Percentiles rank a stretch among this genome's conserved stretches.
phyloP scores from a whole-genome alignment of 2,888 invertebrate species.

The Melanotus villosus region DNA sequence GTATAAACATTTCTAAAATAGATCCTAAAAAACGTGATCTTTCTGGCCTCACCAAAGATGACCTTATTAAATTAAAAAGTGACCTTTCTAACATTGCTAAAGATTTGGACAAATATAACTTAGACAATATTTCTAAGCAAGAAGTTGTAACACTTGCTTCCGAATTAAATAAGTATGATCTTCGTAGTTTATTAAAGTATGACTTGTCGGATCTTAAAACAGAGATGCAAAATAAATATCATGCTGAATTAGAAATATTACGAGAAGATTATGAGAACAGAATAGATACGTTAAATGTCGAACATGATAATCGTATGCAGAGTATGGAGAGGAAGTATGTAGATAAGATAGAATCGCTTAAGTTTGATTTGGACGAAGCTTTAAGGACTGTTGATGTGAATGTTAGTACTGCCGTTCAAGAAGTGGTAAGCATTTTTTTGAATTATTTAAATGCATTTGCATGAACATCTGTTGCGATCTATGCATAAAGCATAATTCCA shows the following conservation, averaged over 20 bases:
- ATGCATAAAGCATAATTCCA: too few relatives aligned
- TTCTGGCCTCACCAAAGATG: constrained; percentile 55
- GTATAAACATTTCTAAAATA: constrained; percentile 20
- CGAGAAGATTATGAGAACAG: constrained; percentile 64
- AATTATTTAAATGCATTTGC: background rate
- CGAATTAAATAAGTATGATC: constrained; percentile 57
- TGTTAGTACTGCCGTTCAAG: constrained; percentile 70
- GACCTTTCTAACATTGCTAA: constrained; percentile 56
- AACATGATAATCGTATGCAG: constrained; percentile 68
- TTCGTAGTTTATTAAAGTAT: constrained; percentile 58
- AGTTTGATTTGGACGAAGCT: constrained; percentile 69
- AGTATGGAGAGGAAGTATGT: constrained; percentile 70
- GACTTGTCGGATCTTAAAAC: constrained; percentile 56
- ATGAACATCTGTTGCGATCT: too few relatives aligned
- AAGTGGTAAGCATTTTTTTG: constrained; percentile 66
- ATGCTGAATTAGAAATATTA: constrained; percentile 63
- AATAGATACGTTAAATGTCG: constrained; percentile 67
- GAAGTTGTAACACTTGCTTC: constrained; percentile 56
- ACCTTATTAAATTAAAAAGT: constrained; percentile 59
- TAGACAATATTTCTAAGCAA: constrained; percentile 58
- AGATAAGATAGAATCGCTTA: constrained; percentile 70
- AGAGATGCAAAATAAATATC: constrained; percentile 67
- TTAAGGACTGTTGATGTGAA: constrained; percentile 63
- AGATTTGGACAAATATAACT: constrained; percentile 54
- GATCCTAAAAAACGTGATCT: constrained; percentile 46